Evolutionary conservation across 2,113 vertebrate species (phyloP), one percentile per base, ranked within the genome.

Genomic region (Australoheros scitulus): DNA sequence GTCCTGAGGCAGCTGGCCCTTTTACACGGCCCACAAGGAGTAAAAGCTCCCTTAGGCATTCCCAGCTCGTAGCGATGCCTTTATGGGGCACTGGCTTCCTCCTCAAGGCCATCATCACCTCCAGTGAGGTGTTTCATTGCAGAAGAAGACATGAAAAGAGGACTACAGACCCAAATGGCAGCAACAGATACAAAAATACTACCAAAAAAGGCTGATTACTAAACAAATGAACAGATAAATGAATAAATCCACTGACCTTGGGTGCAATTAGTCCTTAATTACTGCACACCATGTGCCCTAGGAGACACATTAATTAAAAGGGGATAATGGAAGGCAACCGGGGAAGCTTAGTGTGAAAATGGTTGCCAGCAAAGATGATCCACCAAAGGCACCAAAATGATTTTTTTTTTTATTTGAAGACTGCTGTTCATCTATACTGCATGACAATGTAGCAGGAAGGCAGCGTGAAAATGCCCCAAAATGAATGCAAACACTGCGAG

Each of bases 261-360:
- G 61, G 77, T 77, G 81, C 75, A 89, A 92, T 90, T 92, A 91
- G 77, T 32, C n/a, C 26, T 77, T 89, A 95, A 91, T 93, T 92
- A 91, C 86, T 57, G 22, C 38, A 74, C 77, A 88, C 56, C 72
- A 52, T 77, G 75, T 87, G 80, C 87, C 79, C 83, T 75, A 82
- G 83, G 92, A 92, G 86, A 81, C 82, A 60, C 34, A 82, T 80
- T 87, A 74, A 92, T 92, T 91, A 89, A 82, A 84, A 74, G 79
- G 70, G 63, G 77, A 85, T 89, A 92, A 83, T 82, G 60, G 68
- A 82, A 63, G 58, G 65, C 34, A 89, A 79, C 64, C 82, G 58
- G 64, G 82, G 81, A 87, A 70, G 38, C 5, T 88, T 77, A 36
- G 24, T 60, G 78, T n/a, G 8, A 80, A 86, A 85, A 92, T 80